These are phyloP conservation scores for Aurelia sp. DNA, from an alignment of 30 jellyfish, hydroid and myxozoan genomes.

Conservation along the genomic window DNA sequence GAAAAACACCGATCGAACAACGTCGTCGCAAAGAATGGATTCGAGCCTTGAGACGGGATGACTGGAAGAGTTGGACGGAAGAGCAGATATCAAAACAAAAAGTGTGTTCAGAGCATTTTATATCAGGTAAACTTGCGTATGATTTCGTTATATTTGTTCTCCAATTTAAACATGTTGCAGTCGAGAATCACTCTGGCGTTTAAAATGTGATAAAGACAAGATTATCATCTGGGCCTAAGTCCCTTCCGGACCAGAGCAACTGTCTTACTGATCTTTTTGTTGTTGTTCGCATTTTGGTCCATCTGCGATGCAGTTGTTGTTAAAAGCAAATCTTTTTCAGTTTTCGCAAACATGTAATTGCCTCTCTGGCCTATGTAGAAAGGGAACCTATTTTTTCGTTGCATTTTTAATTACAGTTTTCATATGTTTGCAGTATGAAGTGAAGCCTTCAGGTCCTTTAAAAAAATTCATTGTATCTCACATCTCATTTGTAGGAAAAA, in stretches of 20 bases:
- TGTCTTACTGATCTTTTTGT: too few relatives aligned
- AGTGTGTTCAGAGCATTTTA: conserved; percentile 48
- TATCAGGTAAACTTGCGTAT: conserved; percentile 35
- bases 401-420: neutral
- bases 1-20: conserved; percentile 47
- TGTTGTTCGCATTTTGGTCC: too few relatives aligned
- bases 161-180: neutral
- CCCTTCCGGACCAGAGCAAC: too few relatives aligned
- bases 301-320: too few relatives aligned
- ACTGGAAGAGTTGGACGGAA: conserved; percentile 48
- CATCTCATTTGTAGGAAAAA: neutral
- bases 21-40: conserved; percentile 64
- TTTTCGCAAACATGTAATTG: too few relatives aligned
- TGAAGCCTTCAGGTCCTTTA: too few relatives aligned
- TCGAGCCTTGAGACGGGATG: conserved; percentile 45
- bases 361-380: too few relatives aligned
- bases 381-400: too few relatives aligned
- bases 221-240: too few relatives aligned
- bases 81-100: conserved; percentile 47
- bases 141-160: neutral
- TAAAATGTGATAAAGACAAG: neutral
- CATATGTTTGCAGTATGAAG: neutral
- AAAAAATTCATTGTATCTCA: neutral
- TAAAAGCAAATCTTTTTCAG: too few relatives aligned
- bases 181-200: neutral